Base-by-base conservation (phyloP, 2,888 invertebrate species). In the Apodemia hepburni region DNA sequence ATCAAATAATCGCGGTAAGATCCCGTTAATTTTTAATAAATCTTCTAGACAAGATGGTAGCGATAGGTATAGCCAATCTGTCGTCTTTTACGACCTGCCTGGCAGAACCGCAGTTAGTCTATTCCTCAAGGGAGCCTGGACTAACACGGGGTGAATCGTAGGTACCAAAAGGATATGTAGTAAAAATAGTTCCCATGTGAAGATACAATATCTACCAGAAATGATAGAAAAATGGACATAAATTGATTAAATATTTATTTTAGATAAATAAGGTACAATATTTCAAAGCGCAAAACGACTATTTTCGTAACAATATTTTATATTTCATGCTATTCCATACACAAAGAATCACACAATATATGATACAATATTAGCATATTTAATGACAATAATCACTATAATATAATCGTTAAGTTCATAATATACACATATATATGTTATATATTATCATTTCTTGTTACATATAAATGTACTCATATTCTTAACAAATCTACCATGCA, bases 171-270 rank as follows among this genome's bases (percentile, higher is more conserved):
- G n/a, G n/a, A n/a, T n/a, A n/a, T n/a, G n/a, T n/a, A n/a, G n/a
- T n/a, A n/a, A n/a, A n/a, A n/a, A n/a, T n/a, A n/a, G n/a, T n/a
- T n/a, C n/a, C n/a, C n/a, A n/a, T n/a, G n/a, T n/a, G n/a, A n/a
- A n/a, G n/a, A n/a, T 42, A 42, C 7, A 35, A 38, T 45, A 45
- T 45, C 45, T 45, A 45, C 45, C 45, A 45, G 15, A 45, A 45
- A 45, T 45, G n/a, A 45, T 45, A 45, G 45, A 45, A 45, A 4
- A 45, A n/a, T 45, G n/a, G 45, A n/a, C 45, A 45, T 45, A 45
- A 84, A 82, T 84, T 80, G 87, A 84, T 85, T 90, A 90, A 86
- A 89, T 88, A 87, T 90, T 85, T 89, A 90, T 85, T 87, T 81
- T 82, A 84, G 82, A 81, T 87, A 69, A 66, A 69, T 73, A 68